Conservation (phyloP, 1,140 invertebrate genomes). For the Zophobas atratus region DNA sequence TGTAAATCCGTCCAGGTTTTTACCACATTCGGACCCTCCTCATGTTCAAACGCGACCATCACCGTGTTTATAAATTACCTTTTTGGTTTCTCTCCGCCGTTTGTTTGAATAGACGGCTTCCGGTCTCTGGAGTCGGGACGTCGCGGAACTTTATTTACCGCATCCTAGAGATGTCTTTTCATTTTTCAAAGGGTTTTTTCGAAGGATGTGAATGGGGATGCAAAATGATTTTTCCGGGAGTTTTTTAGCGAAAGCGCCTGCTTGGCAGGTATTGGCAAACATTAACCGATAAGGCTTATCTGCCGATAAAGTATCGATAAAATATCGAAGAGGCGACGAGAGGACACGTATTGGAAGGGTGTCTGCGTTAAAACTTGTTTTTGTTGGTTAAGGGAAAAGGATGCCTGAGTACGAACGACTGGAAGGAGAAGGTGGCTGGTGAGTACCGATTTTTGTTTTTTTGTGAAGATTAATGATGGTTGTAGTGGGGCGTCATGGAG, state of each 20-base stretch:
- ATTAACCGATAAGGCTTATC: not conserved
- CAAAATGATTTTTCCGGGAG: conserved; percentile 43
- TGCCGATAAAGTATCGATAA: not conserved
- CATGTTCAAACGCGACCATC: conserved; percentile 33
- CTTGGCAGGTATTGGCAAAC: not conserved
- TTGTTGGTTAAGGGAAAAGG: not conserved
- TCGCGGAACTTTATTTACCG: conserved; percentile 60
- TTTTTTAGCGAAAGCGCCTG: not conserved
- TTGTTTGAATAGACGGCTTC: conserved; percentile 59
- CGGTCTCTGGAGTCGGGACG: conserved; percentile 58
- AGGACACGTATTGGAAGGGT: too few relatives aligned
- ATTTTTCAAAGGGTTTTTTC: conserved; percentile 45
- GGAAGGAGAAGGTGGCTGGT: conserved; percentile 8
- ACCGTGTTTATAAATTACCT: conserved; percentile 49
- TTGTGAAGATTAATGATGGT: not conserved
- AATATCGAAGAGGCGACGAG: not conserved
- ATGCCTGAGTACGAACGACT: conserved; percentile 29
- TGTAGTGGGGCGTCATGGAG: conserved; percentile 7
- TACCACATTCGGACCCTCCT: conserved; percentile 32
- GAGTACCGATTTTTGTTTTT: not conserved
- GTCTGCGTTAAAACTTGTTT: not conserved
- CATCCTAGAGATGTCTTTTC: conserved; percentile 56
- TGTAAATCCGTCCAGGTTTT: not conserved
- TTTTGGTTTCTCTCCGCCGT: conserved; percentile 49
- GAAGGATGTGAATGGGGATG: conserved; percentile 14